These are phyloP conservation scores for Gila robusta DNA, from an alignment of 2,797 vertebrate genomes.

Conservation along the genomic window DNA sequence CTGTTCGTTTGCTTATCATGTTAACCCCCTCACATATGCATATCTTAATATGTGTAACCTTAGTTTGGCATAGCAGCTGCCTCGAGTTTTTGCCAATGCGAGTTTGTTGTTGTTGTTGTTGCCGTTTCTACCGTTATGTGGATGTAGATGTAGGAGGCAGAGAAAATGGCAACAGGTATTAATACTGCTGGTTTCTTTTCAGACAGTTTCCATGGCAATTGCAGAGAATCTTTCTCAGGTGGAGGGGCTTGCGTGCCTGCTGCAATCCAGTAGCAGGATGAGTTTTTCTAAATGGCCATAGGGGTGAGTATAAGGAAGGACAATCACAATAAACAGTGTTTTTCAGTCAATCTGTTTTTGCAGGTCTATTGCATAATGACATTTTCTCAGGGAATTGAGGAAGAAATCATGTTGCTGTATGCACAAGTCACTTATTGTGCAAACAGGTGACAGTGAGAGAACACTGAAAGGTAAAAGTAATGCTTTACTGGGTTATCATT, in stretches of 20 bases:
- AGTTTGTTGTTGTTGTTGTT: slow-evolving; percentile 28
- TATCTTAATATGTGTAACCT: background rate
- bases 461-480: background rate
- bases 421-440: slow-evolving; percentile 4
- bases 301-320: slow-evolving; percentile 16
- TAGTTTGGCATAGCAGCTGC: slow-evolving; percentile 9
- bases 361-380: slow-evolving; percentile 3
- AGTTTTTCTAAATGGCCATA: slow-evolving; percentile 46
- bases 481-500: background rate
- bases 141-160: slow-evolving; percentile 33
- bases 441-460: slow-evolving; percentile 18
- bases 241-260: slow-evolving; percentile 37
- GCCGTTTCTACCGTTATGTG: slow-evolving; percentile 9
- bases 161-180: slow-evolving; percentile 72
- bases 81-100: slow-evolving; percentile 20
- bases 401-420: background rate
- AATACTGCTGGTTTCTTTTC: slow-evolving; percentile 56
- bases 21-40: slow-evolving; percentile 38
- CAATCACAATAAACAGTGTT: slow-evolving; percentile 25
- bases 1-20: slow-evolving; percentile 1
- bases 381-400: background rate
- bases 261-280: slow-evolving; percentile 29
- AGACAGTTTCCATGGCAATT: slow-evolving; percentile 74
- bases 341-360: slow-evolving; percentile 4
- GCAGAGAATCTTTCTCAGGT: slow-evolving; percentile 55